phyloP scores from a whole-genome alignment of 2,797 vertebrate species.

The Hemibagrus guttatus region DNA sequence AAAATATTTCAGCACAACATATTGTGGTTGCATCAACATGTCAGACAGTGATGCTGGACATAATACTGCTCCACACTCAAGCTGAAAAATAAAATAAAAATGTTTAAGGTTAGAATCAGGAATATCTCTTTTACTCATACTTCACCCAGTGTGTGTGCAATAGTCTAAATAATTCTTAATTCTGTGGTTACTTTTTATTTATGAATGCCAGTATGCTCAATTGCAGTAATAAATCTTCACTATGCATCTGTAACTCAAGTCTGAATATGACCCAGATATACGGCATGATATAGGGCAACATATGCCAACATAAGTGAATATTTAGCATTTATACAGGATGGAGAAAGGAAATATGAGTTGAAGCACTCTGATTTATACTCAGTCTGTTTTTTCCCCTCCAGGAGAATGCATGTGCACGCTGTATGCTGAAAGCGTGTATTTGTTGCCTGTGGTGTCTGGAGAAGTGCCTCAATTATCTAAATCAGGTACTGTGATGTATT shows the following conservation, averaged over 20 bases:
- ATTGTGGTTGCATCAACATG: background rate
- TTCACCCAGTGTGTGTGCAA: background rate
- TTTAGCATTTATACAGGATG: background rate
- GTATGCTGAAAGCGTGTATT: slow-evolving; percentile 93
- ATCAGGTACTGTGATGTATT: slow-evolving; percentile 81
- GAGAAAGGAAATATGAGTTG: background rate
- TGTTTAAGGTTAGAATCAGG: background rate
- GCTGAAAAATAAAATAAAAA: background rate
- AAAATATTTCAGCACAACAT: background rate
- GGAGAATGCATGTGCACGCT: slow-evolving; percentile 95
- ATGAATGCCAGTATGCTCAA: background rate
- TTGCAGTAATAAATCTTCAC: background rate
- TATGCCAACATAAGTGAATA: background rate
- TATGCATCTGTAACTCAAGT: background rate
- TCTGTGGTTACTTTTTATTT: background rate
- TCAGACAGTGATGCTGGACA: background rate
- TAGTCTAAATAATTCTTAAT: background rate
- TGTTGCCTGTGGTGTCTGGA: slow-evolving; percentile 99
- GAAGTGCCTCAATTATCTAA: slow-evolving; percentile 99
- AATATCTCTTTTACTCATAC: background rate
- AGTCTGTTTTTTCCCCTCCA: slow-evolving; percentile 60
- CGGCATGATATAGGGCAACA: background rate
- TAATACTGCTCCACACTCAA: background rate
- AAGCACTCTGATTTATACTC: slow-evolving; percentile 3
- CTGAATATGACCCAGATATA: background rate